These are phyloP conservation scores for Drosophila sp. DNA, from an alignment of 1,140 invertebrate species.

Conservation along the genomic window DNA sequence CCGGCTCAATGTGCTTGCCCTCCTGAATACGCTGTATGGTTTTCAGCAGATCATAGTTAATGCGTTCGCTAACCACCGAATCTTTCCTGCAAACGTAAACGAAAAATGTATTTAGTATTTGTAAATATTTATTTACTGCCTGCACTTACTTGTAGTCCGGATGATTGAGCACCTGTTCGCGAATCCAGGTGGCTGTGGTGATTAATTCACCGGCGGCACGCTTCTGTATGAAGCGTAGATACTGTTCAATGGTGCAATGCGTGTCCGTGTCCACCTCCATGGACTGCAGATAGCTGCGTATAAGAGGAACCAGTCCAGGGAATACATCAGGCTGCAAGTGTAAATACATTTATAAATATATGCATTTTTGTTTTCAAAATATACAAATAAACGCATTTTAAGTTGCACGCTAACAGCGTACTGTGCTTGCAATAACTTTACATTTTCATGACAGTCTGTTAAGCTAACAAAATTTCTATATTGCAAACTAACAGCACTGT, in stretches of 20 bases:
- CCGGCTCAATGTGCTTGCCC: conserved; percentile 90
- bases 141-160: conserved; percentile 92
- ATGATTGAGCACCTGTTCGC: conserved; percentile 95
- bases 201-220: conserved; percentile 94
- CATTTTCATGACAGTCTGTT: not conserved
- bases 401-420: not conserved
- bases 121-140: not conserved
- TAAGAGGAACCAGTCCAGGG: conserved; percentile 97
- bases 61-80: conserved; percentile 93
- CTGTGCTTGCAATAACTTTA: not conserved
- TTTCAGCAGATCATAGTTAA: conserved; percentile 97
- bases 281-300: conserved; percentile 95
- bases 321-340: conserved; percentile 89
- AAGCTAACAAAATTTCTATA: not conserved
- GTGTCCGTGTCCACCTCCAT: conserved; percentile 99
- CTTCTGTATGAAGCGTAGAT: conserved; percentile 96
- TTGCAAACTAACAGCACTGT: not conserved
- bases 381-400: no score
- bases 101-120: not conserved
- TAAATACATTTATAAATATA: not conserved
- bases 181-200: conserved; percentile 96
- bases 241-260: conserved; percentile 98
- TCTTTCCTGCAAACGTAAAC: conserved; percentile 86
- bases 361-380: not conserved
- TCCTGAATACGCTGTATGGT: conserved; percentile 90